Evolutionary conservation across 2,113 vertebrate genomes (phyloP).

Genomic region (Cettia cetti): DNA sequence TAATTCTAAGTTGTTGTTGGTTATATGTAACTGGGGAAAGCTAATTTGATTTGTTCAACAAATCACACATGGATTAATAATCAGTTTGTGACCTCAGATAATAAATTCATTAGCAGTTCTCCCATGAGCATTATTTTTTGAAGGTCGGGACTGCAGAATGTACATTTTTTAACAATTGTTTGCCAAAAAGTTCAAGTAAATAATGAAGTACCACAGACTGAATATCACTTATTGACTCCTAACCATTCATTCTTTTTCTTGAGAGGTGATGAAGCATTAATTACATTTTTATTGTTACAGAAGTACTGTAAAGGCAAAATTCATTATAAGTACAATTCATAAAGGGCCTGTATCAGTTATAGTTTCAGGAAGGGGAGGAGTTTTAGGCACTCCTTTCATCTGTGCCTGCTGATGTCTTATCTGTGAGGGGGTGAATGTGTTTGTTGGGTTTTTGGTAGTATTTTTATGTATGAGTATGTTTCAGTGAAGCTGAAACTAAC

Average conservation of each 20-base stretch:
- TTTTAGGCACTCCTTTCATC: background rate
- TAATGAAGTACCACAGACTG: background rate
- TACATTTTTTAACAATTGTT: background rate
- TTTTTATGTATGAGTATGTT: background rate
- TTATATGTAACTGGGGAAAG: background rate
- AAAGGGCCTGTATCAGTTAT: accelerated
- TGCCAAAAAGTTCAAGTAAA: background rate
- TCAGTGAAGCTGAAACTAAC: background rate
- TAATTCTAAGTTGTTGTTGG: background rate
- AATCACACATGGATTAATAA: background rate
- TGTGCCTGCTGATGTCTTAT: background rate
- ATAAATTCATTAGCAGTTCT: background rate
- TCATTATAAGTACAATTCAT: background rate
- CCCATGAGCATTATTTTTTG: background rate
- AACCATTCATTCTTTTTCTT: background rate
- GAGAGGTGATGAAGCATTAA: background rate
- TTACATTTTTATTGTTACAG: background rate
- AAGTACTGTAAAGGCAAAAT: background rate
- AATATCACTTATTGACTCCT: background rate
- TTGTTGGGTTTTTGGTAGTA: background rate
- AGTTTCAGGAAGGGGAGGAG: background rate
- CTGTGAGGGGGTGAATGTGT: background rate
- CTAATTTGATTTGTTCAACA: background rate
- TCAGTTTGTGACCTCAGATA: background rate
- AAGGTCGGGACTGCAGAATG: background rate